Percentiles rank a stretch among this genome's conserved stretches.
Conservation (phyloP, 1,140 invertebrate genomes). For the Gryon sp. region DNA sequence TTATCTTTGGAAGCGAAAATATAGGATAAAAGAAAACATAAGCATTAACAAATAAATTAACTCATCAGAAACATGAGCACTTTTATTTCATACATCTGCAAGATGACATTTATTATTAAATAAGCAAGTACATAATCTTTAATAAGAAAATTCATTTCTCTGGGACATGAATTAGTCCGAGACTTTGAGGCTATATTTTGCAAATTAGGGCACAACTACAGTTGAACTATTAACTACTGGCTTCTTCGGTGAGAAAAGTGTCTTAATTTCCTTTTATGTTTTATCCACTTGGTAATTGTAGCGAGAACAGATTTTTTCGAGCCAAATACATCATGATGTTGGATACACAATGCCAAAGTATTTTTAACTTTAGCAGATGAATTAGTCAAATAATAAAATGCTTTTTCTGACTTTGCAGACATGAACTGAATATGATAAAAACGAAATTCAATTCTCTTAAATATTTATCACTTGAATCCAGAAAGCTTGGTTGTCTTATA, state of each 20-base stretch:
- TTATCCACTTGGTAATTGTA: slow-evolving; percentile 55
- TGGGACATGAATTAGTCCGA: slow-evolving; percentile 2
- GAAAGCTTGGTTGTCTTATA: no score
- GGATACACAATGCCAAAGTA: slow-evolving; percentile 45
- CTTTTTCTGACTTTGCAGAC: background rate
- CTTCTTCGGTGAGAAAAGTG: slow-evolving; percentile 41
- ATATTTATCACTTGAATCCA: no score
- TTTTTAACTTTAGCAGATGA: slow-evolving; percentile 44
- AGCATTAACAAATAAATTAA: no score
- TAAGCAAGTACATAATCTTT: background rate
- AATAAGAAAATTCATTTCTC: background rate
- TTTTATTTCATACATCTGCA: no score
- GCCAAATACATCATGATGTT: slow-evolving; percentile 42
- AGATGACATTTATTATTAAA: no score
- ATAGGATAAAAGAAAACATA: no score
- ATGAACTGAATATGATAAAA: no score
- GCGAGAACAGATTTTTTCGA: slow-evolving; percentile 31
- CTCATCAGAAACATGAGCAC: no score
- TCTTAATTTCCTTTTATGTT: slow-evolving; percentile 61
- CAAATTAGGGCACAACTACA: slow-evolving; percentile 50
- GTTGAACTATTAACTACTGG: slow-evolving; percentile 38
- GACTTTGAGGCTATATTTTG: slow-evolving; percentile 28
- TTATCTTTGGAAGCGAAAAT: no score
- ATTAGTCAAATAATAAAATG: slow-evolving; percentile 40
- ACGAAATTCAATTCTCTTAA: no score